Evolutionary conservation across 2,888 invertebrate species (phyloP).

Genomic region (Nemurella pictetii): DNA sequence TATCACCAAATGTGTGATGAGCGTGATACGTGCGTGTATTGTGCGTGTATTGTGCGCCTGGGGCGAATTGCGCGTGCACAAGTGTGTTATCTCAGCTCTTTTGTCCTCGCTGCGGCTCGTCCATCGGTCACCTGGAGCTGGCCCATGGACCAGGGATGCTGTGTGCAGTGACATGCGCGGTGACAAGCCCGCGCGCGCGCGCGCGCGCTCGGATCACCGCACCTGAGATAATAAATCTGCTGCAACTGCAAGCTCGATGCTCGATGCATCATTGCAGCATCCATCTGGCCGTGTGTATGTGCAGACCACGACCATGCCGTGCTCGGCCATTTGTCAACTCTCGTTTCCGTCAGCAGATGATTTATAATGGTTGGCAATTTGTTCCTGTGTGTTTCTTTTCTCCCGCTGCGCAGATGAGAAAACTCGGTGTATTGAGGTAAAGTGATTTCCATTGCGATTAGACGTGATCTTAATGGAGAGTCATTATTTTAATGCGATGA

Average conservation of each 20-base stretch:
- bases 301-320: background rate
- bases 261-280: background rate
- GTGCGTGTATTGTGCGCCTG: constrained; percentile 6
- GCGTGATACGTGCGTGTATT: background rate
- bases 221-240: constrained; percentile 11
- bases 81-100: background rate
- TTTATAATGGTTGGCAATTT: background rate
- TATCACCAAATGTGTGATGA: background rate
- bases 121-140: background rate
- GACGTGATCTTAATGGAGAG: background rate
- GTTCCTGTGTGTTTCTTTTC: background rate
- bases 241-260: background rate
- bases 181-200: too few relatives aligned
- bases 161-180: background rate
- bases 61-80: background rate
- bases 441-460: background rate
- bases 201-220: background rate
- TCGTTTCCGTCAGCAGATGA: background rate
- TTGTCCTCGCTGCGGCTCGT: background rate
- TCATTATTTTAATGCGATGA: background rate
- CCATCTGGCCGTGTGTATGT: background rate
- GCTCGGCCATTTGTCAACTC: background rate
- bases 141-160: background rate
- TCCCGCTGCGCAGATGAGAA: background rate
- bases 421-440: background rate